Percentiles rank a stretch among this genome's conserved stretches.
These are phyloP conservation scores for Caenorhabditis zanzibari DNA, from an alignment of 2,888 invertebrate genomes.

Conservation along the genomic window DNA sequence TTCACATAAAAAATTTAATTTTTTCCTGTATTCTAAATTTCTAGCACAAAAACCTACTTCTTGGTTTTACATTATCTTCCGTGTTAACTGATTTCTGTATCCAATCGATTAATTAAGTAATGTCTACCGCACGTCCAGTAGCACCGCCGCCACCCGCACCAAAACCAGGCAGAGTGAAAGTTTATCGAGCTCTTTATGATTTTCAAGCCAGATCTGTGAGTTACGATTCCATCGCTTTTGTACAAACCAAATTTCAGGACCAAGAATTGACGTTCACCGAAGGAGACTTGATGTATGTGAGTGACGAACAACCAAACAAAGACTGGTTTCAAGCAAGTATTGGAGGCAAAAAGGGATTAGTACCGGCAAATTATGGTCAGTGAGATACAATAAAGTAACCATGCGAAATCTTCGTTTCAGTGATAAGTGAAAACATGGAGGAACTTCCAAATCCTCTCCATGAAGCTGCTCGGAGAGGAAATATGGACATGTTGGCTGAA, in stretches of 20 bases:
- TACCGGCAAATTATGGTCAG: constrained; percentile 76
- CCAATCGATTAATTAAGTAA: not conserved
- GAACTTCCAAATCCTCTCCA: constrained; percentile 87
- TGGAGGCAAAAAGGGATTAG: constrained; percentile 74
- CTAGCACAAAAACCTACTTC: not conserved
- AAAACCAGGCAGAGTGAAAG: constrained; percentile 81
- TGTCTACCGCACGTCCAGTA: constrained; percentile 38
- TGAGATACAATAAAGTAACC: not conserved
- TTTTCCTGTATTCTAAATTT: not conserved
- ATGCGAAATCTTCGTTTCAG: constrained; percentile 58
- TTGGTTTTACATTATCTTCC: not conserved
- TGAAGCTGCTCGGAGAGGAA: constrained; percentile 88
- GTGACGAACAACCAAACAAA: constrained; percentile 75
- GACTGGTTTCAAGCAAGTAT: constrained; percentile 77
- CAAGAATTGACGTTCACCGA: constrained; percentile 87
- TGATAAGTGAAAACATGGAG: constrained; percentile 84
- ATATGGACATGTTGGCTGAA: constrained; percentile 86
- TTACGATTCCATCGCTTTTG: not conserved
- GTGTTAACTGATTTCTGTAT: too few relatives aligned
- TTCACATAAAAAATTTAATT: not conserved
- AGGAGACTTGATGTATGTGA: constrained; percentile 85
- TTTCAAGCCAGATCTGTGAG: constrained; percentile 75
- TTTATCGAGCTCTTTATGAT: constrained; percentile 77
- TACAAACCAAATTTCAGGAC: constrained; percentile 40
- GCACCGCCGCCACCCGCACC: constrained; percentile 77